Evolutionary conservation across 2,797 vertebrate genomes (phyloP), one percentile per base, ranked within the genome.

Genomic region (Novumbra hubbsi): DNA sequence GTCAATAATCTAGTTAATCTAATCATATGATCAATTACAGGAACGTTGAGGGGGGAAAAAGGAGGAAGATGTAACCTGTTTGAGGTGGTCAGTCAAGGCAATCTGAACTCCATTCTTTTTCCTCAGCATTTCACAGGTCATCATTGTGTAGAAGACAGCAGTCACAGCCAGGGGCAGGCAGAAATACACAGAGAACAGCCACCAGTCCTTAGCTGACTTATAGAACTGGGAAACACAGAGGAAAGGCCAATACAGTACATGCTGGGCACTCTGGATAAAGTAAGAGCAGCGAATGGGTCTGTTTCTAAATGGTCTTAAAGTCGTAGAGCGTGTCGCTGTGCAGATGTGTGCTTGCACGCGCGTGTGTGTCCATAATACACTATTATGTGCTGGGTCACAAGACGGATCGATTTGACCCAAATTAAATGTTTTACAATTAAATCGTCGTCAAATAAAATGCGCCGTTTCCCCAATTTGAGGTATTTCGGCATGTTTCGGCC

Each of bases 161-260:
- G 97, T 99, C 84, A 95, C 94, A 78, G 93, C 95, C 91, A 99
- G 75, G 0, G 98, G 98, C 80, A 99, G 92, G 84, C 96, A 98
- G 92, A 98, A 99, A 86, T 99, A 99, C 75, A 95, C 95, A 64
- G 95, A 91, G 74, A 99, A 99, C 52, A 99, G 92, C 98, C 98
- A 99, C 95, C 96, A 98, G 75, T 98, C 96, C 88, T 99, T 99
- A 7, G 93, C 95, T 68, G 86, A 87, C 85, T 98, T 96, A 80
- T 99, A 99, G 86, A 97, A 95, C 97, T 99, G 76, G 1, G 78
- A 75, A 71, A 81, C 76, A 75, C 49, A 12, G 9, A 19, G 32
- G n/a, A 12, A 49, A 70, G 2, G 11, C 64, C 9, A 28, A 66
- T 34, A 45, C 11, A 12, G 41, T 45, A 38, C 15, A 30, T 34